Conservation (phyloP, 1,140 invertebrate species). For the Drosophila willistoni region DNA sequence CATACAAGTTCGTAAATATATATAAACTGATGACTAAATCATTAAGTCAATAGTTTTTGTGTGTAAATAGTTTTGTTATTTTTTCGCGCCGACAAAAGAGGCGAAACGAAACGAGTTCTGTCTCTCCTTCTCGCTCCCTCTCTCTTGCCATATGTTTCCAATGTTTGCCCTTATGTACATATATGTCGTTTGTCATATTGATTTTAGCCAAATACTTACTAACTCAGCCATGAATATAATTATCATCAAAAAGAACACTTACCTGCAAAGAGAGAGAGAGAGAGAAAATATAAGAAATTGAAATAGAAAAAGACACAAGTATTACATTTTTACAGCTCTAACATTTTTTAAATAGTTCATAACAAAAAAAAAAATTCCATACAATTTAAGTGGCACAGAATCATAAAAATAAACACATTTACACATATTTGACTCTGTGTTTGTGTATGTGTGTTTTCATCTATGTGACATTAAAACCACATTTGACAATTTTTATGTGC, state of each 20-base stretch:
- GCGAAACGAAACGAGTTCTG: slow-evolving; percentile 4
- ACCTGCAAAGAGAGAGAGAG: slow-evolving; percentile 47
- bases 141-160: slow-evolving; percentile 4
- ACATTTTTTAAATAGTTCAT: slow-evolving; percentile 71
- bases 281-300: neutral
- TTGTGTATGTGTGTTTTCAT: neutral
- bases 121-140: neutral
- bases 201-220: slow-evolving; percentile 17
- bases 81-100: slow-evolving; percentile 9
- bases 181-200: slow-evolving; percentile 14
- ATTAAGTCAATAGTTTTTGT: slow-evolving; percentile 31
- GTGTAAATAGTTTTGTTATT: slow-evolving; percentile 17
- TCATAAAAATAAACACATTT: slow-evolving; percentile 58
- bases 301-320: slow-evolving; percentile 26
- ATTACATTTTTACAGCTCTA: slow-evolving; percentile 28
- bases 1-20: neutral
- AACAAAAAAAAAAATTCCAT: slow-evolving; percentile 35
- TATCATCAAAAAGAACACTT: slow-evolving; percentile 40
- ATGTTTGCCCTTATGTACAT: neutral
- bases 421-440: neutral
- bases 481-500: slow-evolving; percentile 4
- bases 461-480: slow-evolving; percentile 58
- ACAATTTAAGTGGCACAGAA: slow-evolving; percentile 62
- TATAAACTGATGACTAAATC: slow-evolving; percentile 26
- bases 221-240: slow-evolving; percentile 2